A percentile compares a stretch with the other conserved stretches of the same genome.
Evolutionary conservation across 1,140 invertebrate species (phyloP).

Genomic region (Platorchestia sp.): DNA sequence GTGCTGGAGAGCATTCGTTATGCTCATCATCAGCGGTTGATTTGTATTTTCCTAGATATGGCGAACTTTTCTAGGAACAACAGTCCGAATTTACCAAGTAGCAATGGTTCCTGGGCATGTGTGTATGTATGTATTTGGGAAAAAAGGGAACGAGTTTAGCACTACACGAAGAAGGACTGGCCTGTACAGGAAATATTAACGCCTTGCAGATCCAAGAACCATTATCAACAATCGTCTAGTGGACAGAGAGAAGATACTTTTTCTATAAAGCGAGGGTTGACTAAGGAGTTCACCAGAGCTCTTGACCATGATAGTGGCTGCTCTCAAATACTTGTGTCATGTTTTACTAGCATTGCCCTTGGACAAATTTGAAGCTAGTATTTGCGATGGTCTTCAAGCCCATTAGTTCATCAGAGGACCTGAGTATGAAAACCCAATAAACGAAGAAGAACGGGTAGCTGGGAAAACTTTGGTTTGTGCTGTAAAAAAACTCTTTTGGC

Average conservation of each 20-base stretch:
- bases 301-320: conserved; percentile 68
- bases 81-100: neutral
- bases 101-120: neutral
- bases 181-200: conserved; percentile 58
- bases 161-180: conserved; percentile 53
- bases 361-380: conserved; percentile 61
- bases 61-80: too few species aligned
- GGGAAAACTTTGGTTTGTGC: conserved; percentile 56
- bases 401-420: conserved; percentile 59
- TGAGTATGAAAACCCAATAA: conserved; percentile 59
- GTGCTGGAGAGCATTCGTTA: too few species aligned
- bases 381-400: conserved; percentile 66
- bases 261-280: conserved; percentile 71
- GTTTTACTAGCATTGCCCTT: conserved; percentile 67
- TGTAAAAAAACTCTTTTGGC: conserved; percentile 66
- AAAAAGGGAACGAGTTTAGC: too few species aligned
- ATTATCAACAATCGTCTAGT: conserved; percentile 65
- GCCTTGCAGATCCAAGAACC: conserved; percentile 61
- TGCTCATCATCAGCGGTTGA: too few species aligned
- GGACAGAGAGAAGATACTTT: conserved; percentile 67
- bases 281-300: conserved; percentile 70
- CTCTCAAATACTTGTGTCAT: conserved; percentile 63
- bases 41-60: too few species aligned
- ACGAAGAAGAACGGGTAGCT: conserved; percentile 59
- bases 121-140: neutral